A percentile compares a stretch with the other conserved stretches of the same genome.
Evolutionary conservation across 1,140 invertebrate species (phyloP).

Genomic region (Cyclina sinensis): DNA sequence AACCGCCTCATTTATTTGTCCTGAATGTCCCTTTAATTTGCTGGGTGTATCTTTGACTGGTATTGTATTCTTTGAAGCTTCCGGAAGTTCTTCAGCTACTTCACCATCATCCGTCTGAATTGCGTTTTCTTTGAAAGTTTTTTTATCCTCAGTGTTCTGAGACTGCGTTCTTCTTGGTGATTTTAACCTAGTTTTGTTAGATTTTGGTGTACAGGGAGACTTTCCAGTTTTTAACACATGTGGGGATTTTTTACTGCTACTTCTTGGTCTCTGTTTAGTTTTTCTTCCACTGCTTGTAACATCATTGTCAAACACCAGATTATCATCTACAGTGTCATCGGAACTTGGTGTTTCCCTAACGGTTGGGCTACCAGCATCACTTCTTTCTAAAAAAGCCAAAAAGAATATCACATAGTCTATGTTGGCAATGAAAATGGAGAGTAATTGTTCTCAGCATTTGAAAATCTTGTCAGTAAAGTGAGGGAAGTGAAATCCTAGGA

Average conservation of each 20-base stretch:
- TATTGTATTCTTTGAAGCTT: too few relatives aligned
- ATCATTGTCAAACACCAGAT: slow-evolving; percentile 42
- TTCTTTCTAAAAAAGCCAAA: background rate
- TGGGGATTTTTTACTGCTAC: slow-evolving; percentile 21
- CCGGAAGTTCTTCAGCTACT: background rate
- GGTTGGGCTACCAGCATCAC: background rate
- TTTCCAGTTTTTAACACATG: background rate
- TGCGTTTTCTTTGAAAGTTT: too few relatives aligned
- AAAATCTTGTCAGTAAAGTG: too few relatives aligned
- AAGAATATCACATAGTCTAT: too few relatives aligned
- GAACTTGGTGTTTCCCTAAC: background rate
- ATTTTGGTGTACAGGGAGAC: background rate
- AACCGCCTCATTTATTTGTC: too few relatives aligned
- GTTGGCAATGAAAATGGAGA: too few relatives aligned
- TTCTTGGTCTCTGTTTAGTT: slow-evolving; percentile 22
- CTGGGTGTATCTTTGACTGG: too few relatives aligned
- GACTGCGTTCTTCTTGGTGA: background rate
- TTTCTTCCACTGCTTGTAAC: slow-evolving; percentile 19
- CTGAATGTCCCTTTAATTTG: too few relatives aligned
- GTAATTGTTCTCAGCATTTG: too few relatives aligned
- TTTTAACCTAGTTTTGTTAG: background rate
- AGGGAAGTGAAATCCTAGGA: too few relatives aligned
- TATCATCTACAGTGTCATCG: background rate
- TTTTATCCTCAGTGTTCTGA: too few relatives aligned
- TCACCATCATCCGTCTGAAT: background rate